These are phyloP conservation scores for Drymonia ruficornis DNA, from an alignment of 2,888 invertebrate species.

Conservation along the genomic window DNA sequence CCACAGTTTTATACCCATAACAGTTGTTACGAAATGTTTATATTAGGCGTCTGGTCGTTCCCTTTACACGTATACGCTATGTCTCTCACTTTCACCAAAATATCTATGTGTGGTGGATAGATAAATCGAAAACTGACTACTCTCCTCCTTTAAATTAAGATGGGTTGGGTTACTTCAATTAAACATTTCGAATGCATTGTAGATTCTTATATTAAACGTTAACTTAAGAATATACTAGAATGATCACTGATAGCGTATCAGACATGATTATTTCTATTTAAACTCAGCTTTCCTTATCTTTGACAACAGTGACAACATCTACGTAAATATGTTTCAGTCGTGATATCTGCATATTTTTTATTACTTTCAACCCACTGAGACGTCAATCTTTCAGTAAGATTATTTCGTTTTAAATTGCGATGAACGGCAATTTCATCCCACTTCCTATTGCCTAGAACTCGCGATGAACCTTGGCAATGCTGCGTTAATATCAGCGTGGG, in stretches of 20 bases:
- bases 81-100: conserved; percentile 76
- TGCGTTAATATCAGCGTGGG: conserved; percentile 60
- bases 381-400: conserved; percentile 14
- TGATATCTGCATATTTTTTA: conserved; percentile 36
- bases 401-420: conserved; percentile 25
- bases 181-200: background rate
- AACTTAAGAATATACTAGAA: conserved; percentile 38
- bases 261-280: conserved; percentile 34
- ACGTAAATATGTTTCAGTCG: conserved; percentile 30
- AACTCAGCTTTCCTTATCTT: conserved; percentile 39
- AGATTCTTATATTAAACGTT: background rate
- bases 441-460: conserved; percentile 31
- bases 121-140: conserved; percentile 37
- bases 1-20: conserved; percentile 49
- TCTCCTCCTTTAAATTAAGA: background rate
- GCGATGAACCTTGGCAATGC: conserved; percentile 61
- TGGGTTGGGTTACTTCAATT: background rate
- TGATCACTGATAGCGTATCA: conserved; percentile 42
- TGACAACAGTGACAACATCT: conserved; percentile 28
- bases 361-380: conserved; percentile 23
- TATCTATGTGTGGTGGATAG: conserved; percentile 46
- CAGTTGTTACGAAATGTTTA: conserved; percentile 71
- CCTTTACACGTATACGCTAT: conserved; percentile 52
- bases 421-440: conserved; percentile 29
- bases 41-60: conserved; percentile 55